Conservation (phyloP, 2,888 invertebrate species). For the Heteromurus nitidus region DNA sequence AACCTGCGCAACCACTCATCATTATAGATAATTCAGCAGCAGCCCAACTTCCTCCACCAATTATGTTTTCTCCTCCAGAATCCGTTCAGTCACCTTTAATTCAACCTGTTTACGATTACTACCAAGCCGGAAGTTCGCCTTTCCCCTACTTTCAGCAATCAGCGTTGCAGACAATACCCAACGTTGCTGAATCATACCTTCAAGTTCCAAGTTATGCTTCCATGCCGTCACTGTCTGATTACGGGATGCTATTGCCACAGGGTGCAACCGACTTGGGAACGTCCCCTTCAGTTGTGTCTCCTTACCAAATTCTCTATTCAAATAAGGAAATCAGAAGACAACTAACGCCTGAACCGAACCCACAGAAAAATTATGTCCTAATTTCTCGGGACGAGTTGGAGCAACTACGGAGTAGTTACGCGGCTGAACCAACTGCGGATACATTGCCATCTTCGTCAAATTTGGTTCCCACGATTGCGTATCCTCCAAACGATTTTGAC, state of each 20-base stretch:
- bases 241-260: background rate
- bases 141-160: background rate
- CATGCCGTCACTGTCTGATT: background rate
- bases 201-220: background rate
- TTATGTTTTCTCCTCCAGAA: background rate
- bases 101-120: background rate
- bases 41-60: background rate
- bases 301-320: background rate
- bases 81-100: background rate
- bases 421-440: background rate
- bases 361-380: background rate
- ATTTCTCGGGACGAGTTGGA: slow-evolving; percentile 31
- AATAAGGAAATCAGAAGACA: background rate
- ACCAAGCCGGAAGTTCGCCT: background rate
- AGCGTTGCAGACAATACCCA: no score
- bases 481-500: background rate
- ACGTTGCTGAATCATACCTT: background rate
- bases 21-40: no score
- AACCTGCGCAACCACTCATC: no score
- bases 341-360: background rate
- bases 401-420: background rate
- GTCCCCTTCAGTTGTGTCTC: background rate
- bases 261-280: background rate
- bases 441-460: no score
- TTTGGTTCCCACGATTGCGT: background rate